Evolutionary conservation across 2,113 vertebrate species (phyloP), one percentile per base, ranked within the genome.

Genomic region (Echinops telfairi): DNA sequence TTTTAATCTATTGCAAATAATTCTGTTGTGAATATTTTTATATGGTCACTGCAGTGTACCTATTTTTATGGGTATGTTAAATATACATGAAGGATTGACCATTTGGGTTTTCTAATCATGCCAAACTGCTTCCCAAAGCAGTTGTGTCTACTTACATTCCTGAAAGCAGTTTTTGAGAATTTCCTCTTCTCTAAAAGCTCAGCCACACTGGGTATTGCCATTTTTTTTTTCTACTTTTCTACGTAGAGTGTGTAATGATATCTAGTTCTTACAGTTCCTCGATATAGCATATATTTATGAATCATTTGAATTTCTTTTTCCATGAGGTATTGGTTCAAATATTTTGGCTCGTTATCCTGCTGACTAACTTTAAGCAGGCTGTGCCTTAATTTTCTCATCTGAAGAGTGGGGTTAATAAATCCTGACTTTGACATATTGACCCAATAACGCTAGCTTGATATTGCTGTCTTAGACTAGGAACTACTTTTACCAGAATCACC

Each of bases 1-100:
- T 73, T 92, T 92, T 68, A 89, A 3, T 8, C 76, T 94, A 88
- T 73, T 91, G n/a, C 1, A 27, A 47, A 29, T 19, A 93, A 86
- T 47, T 60, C 12, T 66, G 14, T 11, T 86, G 7, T 62, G 38
- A 80, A 68, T 6, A 64, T 73, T 90, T 60, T 17, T 81, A 82
- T 8, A 38, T 60, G 40, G 20, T 29, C 15, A 38, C 22, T 71
- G 36, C 6, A 5, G 19, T 40, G 14, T 1, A 78, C 40, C 43
- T 83, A 17, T 66, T 70, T 88, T 76, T 84, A 73, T 40, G 58
- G 20, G 27, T 76, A n/a, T 60, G 40, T 80, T 53, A 70, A 47
- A 76, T 4, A 1, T 53, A 86, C 22, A 22, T 77, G 33, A 83
- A 60, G 43, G 57, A 17, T 88, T 94, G 17, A 11, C 5, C 70